phyloP scores from a whole-genome alignment of 2,113 vertebrate genomes.

The Triplophysa tibetana region DNA sequence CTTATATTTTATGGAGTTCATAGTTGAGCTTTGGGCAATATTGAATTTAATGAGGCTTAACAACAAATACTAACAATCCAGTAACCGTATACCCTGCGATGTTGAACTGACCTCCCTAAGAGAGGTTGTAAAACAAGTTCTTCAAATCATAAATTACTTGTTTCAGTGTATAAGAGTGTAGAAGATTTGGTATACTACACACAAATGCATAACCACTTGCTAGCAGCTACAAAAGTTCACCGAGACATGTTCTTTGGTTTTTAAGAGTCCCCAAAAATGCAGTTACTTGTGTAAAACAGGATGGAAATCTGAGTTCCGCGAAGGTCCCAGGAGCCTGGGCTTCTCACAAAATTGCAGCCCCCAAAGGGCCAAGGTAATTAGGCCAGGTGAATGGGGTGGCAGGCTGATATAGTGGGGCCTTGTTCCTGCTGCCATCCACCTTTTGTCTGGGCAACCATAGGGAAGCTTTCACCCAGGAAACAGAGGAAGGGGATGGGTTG shows the following conservation, averaged over 20 bases:
- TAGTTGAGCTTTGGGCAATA: conserved; percentile 54
- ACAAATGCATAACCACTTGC: conserved; percentile 27
- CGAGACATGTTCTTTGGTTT: not conserved
- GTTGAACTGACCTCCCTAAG: conserved; percentile 38
- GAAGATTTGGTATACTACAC: conserved; percentile 33
- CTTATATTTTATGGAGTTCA: conserved; percentile 64
- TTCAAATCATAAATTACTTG: conserved; percentile 42
- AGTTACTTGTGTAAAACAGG: conserved; percentile 29
- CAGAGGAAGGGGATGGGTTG: conserved; percentile 61
- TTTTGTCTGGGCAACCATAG: conserved; percentile 64
- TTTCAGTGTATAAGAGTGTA: conserved; percentile 15
- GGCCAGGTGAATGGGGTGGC: conserved; percentile 75
- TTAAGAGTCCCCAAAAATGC: conserved; percentile 2
- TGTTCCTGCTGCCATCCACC: conserved; percentile 67
- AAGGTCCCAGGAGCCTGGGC: conserved; percentile 56
- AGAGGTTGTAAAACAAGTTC: conserved; percentile 58
- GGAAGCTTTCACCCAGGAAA: conserved; percentile 69
- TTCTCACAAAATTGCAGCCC: conserved; percentile 63
- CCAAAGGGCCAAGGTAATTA: conserved; percentile 72
- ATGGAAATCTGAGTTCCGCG: conserved; percentile 60
- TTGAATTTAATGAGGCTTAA: conserved; percentile 63
- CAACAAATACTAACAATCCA: conserved; percentile 65
- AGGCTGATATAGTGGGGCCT: conserved; percentile 72
- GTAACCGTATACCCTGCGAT: conserved; percentile 56
- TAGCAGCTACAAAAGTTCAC: conserved; percentile 10